Conservation (phyloP, 2,113 vertebrate genomes). For the Actenoides hombroni region DNA sequence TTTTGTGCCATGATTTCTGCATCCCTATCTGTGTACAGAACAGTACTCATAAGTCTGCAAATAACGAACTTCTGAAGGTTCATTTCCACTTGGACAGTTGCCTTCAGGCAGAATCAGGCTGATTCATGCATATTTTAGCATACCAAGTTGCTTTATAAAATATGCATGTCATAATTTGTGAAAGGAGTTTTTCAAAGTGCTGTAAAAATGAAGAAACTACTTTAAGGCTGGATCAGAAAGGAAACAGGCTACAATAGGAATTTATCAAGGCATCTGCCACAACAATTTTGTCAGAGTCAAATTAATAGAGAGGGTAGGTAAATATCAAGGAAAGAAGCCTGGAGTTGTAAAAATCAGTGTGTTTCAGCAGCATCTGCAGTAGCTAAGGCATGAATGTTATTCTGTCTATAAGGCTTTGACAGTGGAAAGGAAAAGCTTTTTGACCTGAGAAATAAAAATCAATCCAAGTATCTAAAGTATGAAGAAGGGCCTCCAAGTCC, state of each 20-base stretch:
- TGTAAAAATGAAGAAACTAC: neutral
- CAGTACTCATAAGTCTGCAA: neutral
- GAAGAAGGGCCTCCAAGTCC: neutral
- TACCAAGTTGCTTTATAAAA: constrained; percentile 43
- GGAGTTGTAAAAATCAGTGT: neutral
- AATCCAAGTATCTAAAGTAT: neutral
- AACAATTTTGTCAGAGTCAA: neutral
- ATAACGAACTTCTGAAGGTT: constrained; percentile 12
- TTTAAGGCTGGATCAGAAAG: neutral
- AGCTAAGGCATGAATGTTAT: neutral
- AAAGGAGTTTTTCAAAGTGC: neutral
- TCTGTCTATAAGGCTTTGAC: neutral
- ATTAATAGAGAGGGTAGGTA: neutral
- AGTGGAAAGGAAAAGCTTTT: neutral
- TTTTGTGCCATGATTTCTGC: neutral
- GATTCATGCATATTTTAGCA: constrained; percentile 9
- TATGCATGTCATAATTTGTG: neutral
- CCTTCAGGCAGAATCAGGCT: constrained; percentile 30
- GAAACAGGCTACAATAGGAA: neutral
- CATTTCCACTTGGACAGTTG: neutral
- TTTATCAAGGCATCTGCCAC: neutral
- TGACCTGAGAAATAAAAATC: neutral
- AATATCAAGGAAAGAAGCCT: neutral
- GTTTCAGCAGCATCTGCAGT: neutral
- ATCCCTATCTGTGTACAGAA: neutral